phyloP scores from a whole-genome alignment of 2,113 vertebrate species.

The Cyprinodon variegatus region DNA sequence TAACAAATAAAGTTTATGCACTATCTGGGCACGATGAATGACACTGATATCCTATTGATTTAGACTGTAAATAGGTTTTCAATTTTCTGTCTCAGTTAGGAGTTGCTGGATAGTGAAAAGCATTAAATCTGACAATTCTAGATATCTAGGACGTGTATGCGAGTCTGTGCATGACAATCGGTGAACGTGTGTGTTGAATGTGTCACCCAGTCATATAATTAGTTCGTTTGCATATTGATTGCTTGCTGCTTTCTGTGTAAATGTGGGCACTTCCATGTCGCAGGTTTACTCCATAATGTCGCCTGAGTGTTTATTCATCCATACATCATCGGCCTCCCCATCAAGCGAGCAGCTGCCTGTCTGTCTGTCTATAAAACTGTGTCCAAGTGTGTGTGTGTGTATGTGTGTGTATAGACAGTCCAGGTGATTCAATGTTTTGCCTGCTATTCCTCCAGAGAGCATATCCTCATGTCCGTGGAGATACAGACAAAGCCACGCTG shows the following conservation, averaged over 20 bases:
- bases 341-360: conserved; percentile 72
- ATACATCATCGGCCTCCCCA: conserved; percentile 67
- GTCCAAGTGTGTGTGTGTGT: conserved; percentile 35
- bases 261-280: conserved; percentile 37
- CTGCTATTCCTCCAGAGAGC: conserved; percentile 67
- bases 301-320: conserved; percentile 62
- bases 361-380: conserved; percentile 51
- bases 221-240: conserved; percentile 78
- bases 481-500: conserved; percentile 48
- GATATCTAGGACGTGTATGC: conserved; percentile 27
- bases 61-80: conserved; percentile 73
- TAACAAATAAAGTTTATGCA: conserved; percentile 68
- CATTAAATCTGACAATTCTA: conserved; percentile 71
- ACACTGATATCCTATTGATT: conserved; percentile 70
- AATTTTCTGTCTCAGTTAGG: conserved; percentile 55
- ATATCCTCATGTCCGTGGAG: conserved; percentile 55
- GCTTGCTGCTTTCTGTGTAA: conserved; percentile 50
- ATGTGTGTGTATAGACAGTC: conserved; percentile 26
- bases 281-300: conserved; percentile 49
- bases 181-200: conserved; percentile 42
- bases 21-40: conserved; percentile 60
- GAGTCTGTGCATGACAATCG: conserved; percentile 19
- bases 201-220: conserved; percentile 72
- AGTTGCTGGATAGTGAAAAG: conserved; percentile 58
- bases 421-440: conserved; percentile 68